phyloP scores from a whole-genome alignment of 2,888 invertebrate genomes.

The Odontocerum albicorne region DNA sequence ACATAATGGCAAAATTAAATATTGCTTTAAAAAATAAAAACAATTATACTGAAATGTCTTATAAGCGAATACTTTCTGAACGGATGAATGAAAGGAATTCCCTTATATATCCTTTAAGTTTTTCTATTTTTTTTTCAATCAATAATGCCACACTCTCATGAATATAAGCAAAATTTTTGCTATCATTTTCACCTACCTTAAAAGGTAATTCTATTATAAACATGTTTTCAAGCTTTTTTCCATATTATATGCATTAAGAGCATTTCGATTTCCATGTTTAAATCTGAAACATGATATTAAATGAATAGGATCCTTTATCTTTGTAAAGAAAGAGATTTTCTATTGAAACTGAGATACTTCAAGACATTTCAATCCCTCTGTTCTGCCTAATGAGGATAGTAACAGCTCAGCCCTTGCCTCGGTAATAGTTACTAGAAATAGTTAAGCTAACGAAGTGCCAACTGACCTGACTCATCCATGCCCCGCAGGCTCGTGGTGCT shows the following conservation, averaged over 20 bases:
- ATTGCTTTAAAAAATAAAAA: slow-evolving; percentile 34
- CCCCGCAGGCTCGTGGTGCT: slow-evolving; percentile 17
- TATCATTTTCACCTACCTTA: no score
- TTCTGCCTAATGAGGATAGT: neutral
- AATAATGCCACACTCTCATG: no score
- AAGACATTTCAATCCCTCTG: neutral
- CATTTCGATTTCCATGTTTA: no score
- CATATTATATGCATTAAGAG: no score
- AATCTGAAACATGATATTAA: no score
- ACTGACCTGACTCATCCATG: slow-evolving; percentile 33
- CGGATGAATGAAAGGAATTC: slow-evolving; percentile 6
- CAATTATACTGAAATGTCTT: slow-evolving; percentile 25
- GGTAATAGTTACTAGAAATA: slow-evolving; percentile 5
- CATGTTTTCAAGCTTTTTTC: no score
- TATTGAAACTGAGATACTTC: no score
- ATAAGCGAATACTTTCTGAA: slow-evolving; percentile 8
- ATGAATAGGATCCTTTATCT: no score
- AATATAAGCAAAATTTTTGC: no score
- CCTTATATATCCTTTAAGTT: neutral
- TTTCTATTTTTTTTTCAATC: no score
- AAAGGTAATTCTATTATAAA: no score
- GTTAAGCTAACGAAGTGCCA: neutral
- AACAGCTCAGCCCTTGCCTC: slow-evolving; percentile 2
- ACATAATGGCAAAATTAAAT: slow-evolving; percentile 32
- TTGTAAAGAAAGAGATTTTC: no score